Evolutionary conservation across 2,797 vertebrate genomes (phyloP).

Genomic region (Sebastes umbrosus): DNA sequence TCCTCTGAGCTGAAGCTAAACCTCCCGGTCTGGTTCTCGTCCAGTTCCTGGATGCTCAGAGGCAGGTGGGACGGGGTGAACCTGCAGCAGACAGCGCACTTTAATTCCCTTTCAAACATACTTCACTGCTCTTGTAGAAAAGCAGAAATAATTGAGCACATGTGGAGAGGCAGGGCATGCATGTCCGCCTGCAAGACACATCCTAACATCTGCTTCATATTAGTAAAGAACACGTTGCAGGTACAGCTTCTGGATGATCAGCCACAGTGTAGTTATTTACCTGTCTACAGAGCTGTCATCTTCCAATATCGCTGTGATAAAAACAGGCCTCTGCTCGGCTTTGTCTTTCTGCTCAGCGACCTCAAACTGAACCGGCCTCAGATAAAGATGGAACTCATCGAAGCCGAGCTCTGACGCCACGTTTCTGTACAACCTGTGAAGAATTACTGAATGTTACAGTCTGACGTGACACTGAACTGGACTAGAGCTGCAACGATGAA

Average conservation of each 20-base stretch:
- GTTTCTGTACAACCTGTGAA: constrained; percentile 75
- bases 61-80: constrained; percentile 76
- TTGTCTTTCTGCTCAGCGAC: constrained; percentile 68
- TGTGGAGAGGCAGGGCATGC: not conserved
- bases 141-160: not conserved
- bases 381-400: constrained; percentile 78
- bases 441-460: not conserved
- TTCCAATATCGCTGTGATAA: constrained; percentile 75
- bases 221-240: not conserved
- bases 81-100: constrained; percentile 48
- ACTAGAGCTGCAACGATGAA: not conserved
- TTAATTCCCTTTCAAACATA: not conserved
- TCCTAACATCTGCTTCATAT: not conserved
- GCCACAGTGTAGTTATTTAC: constrained; percentile 24
- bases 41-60: constrained; percentile 81
- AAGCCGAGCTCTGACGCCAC: constrained; percentile 78
- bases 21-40: constrained; percentile 80
- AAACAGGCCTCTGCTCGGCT: constrained; percentile 69
- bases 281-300: constrained; percentile 78
- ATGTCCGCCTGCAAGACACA: not conserved
- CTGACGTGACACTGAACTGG: not conserved
- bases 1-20: constrained; percentile 82
- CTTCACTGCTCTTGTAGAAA: not conserved
- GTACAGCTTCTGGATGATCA: not conserved
- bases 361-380: constrained; percentile 82